These are phyloP conservation scores for Euthynnus affinis DNA, from an alignment of 2,797 vertebrate species.

Conservation along the genomic window DNA sequence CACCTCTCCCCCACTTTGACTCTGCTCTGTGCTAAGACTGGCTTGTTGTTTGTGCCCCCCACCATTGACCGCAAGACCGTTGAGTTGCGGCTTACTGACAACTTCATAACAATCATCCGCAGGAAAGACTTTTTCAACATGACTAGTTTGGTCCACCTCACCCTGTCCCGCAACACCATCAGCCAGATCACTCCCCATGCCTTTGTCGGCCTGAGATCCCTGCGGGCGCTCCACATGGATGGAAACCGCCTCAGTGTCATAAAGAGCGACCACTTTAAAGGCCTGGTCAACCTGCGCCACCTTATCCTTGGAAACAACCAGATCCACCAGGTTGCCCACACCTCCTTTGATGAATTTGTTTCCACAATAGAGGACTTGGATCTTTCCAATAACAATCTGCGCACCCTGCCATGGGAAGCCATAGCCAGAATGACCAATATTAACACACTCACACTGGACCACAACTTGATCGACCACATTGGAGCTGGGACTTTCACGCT, in stretches of 20 bases:
- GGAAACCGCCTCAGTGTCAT: slow-evolving; percentile 93
- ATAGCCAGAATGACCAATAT: slow-evolving; percentile 95
- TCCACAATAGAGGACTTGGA: slow-evolving; percentile 95
- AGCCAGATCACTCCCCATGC: slow-evolving; percentile 92
- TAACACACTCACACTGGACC: slow-evolving; percentile 94
- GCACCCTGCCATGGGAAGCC: slow-evolving; percentile 93
- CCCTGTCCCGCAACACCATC: slow-evolving; percentile 95
- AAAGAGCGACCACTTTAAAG: slow-evolving; percentile 91
- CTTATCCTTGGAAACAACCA: slow-evolving; percentile 97
- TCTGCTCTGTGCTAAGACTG: slow-evolving; percentile 95
- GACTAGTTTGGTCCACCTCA: slow-evolving; percentile 96
- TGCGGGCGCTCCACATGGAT: slow-evolving; percentile 94
- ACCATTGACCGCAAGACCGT: slow-evolving; percentile 95
- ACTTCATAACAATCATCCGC: slow-evolving; percentile 95
- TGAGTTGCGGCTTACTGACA: slow-evolving; percentile 95
- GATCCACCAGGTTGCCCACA: slow-evolving; percentile 89
- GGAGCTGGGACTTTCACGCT: slow-evolving; percentile 92
- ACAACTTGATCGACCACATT: slow-evolving; percentile 95
- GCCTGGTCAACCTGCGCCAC: slow-evolving; percentile 92
- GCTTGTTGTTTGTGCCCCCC: slow-evolving; percentile 94
- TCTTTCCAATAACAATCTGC: slow-evolving; percentile 95
- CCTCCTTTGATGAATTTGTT: slow-evolving; percentile 92
- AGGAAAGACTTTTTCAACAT: slow-evolving; percentile 96
- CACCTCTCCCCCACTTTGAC: slow-evolving; percentile 94
- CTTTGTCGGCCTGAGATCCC: slow-evolving; percentile 90